Evolutionary conservation across 2,888 invertebrate genomes (phyloP).

Genomic region (Andrena fulva): DNA sequence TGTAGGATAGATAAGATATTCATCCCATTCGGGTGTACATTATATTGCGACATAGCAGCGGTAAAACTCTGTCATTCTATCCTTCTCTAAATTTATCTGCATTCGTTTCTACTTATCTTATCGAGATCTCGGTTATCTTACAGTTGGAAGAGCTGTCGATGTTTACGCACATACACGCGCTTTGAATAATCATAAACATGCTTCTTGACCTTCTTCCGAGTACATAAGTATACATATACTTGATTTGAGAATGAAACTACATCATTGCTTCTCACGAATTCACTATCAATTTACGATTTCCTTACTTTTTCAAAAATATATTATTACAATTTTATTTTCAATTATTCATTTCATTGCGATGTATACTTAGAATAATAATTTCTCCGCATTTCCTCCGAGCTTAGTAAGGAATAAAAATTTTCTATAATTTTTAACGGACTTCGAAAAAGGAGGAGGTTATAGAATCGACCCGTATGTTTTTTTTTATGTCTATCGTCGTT

Average conservation of each 20-base stretch:
- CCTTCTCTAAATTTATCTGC: not conserved
- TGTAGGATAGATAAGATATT: not conserved
- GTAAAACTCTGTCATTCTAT: not conserved
- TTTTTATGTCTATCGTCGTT: too few species aligned
- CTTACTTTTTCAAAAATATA: too few species aligned
- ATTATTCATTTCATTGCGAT: too few species aligned
- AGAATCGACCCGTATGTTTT: too few species aligned
- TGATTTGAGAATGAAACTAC: not conserved
- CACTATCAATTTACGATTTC: not conserved
- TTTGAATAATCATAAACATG: conserved; percentile 7
- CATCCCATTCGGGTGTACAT: not conserved
- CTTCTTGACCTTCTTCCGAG: conserved; percentile 21
- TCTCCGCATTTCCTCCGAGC: too few species aligned
- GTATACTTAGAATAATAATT: too few species aligned
- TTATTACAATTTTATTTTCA: too few species aligned
- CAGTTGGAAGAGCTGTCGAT: not conserved
- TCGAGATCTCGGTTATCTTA: conserved; percentile 33
- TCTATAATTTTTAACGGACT: too few species aligned
- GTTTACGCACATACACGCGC: not conserved
- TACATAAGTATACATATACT: conserved; percentile 2
- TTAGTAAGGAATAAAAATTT: too few species aligned
- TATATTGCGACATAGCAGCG: not conserved
- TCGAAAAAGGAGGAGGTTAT: too few species aligned
- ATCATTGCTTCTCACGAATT: not conserved
- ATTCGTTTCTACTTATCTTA: conserved; percentile 41